Conservation (phyloP, 2,113 vertebrate genomes). For the Barbus barbus region DNA sequence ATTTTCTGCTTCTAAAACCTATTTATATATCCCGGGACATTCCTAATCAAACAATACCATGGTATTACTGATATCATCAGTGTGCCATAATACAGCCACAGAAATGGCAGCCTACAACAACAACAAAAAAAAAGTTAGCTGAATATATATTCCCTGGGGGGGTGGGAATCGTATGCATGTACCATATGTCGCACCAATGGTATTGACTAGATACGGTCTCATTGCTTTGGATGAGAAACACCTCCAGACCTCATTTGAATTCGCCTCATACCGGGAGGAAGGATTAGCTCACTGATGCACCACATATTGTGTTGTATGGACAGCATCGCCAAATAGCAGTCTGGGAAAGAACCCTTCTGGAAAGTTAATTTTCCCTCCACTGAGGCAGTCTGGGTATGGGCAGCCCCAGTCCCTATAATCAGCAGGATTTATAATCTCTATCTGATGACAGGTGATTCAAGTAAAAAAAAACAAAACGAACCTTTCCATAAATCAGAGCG, state of each 20-base stretch:
- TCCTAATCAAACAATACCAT: not conserved
- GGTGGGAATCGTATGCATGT: not conserved
- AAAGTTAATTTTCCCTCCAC: conserved; percentile 24
- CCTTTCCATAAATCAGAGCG: conserved; percentile 47
- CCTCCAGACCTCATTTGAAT: conserved; percentile 33
- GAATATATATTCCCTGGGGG: not conserved
- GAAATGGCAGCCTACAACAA: not conserved
- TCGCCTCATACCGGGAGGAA: conserved; percentile 29
- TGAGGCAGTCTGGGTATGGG: conserved; percentile 30
- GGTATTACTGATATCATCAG: conserved; percentile 9
- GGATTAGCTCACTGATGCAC: conserved; percentile 43
- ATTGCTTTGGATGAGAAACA: conserved; percentile 34
- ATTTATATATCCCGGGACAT: not conserved
- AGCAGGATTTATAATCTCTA: conserved; percentile 50
- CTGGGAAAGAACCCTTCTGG: conserved; percentile 5
- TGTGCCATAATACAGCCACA: not conserved
- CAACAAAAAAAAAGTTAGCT: not conserved
- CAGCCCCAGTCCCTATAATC: conserved; percentile 47
- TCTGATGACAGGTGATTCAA: conserved; percentile 56
- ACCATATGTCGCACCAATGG: conserved; percentile 6
- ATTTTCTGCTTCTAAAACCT: not conserved
- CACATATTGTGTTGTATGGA: conserved; percentile 31
- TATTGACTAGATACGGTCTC: conserved; percentile 22
- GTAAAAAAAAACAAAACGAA: conserved; percentile 33
- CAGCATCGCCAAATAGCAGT: conserved; percentile 33